phyloP scores from a whole-genome alignment of 2,797 vertebrate genomes.

The Crenichthys baileyi region DNA sequence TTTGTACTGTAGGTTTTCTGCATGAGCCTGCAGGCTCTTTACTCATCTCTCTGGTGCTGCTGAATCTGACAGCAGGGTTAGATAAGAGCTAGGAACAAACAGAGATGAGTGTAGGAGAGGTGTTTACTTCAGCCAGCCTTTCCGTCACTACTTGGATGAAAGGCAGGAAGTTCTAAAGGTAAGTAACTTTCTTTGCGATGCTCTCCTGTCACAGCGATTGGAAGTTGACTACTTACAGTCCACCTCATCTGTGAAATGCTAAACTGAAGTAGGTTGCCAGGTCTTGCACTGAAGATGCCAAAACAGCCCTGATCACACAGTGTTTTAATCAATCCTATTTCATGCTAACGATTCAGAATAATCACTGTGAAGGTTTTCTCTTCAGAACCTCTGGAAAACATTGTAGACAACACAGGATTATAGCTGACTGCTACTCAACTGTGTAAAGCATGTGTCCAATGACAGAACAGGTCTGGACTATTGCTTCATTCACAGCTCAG shows the following conservation, averaged over 20 bases:
- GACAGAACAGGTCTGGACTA: not conserved
- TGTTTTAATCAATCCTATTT: not conserved
- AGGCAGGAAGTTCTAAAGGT: slow-evolving; percentile 5
- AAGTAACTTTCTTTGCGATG: slow-evolving; percentile 17
- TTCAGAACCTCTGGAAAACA: not conserved
- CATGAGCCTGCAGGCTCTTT: slow-evolving; percentile 41
- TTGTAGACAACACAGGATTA: not conserved
- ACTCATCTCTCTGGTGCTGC: slow-evolving; percentile 26
- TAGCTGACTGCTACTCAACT: not conserved
- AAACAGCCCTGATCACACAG: not conserved
- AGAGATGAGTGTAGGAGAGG: slow-evolving; percentile 33
- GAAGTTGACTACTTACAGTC: slow-evolving; percentile 13
- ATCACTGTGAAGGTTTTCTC: not conserved
- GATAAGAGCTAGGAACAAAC: slow-evolving; percentile 49
- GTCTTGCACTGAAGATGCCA: not conserved
- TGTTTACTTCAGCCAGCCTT: slow-evolving; percentile 50
- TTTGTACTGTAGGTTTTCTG: slow-evolving; percentile 40
- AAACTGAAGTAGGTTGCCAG: slow-evolving; percentile 1
- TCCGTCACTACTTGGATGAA: slow-evolving; percentile 74
- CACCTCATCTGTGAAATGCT: not conserved
- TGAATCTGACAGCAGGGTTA: slow-evolving; percentile 45
- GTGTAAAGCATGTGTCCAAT: not conserved
- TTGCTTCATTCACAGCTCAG: too few relatives aligned
- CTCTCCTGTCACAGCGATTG: slow-evolving; percentile 21
- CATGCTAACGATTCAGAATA: not conserved